Base-by-base conservation (phyloP, 2,113 vertebrate species). In the Coracopsis vasa region DNA sequence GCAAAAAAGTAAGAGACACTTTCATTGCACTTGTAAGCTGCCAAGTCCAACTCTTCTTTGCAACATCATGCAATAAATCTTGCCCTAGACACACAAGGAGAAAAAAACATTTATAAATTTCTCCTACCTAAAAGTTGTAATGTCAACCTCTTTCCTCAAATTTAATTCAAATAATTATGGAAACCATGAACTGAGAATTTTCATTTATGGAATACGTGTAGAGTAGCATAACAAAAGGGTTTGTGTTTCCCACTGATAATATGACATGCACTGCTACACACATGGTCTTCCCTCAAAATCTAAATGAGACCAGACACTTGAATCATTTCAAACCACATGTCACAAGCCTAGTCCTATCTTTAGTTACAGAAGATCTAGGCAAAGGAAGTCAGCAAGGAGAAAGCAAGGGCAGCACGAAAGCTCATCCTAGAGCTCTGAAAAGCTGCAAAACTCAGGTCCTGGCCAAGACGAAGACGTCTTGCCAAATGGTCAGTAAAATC, bases 61-160 rank as follows among this genome's bases (percentile, higher is more conserved):
- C 82, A 95, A 91, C 13, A 94, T 64, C 56, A 90, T 74, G 53
- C 50, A 84, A 88, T 82, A 95, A 95, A 92, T 7, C 28, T 90
- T 81, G 39, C 19, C 69, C 77, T 65, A 25, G 65, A 27, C 24
- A 80, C 28, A 58, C 7, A 72, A 84, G 31, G 39, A n/a, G 56
- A n/a, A 66, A 58, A 88, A 85, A 73, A 10, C 9, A 7, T 70
- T 83, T 61, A 90, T 10, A 88, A 69, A 78, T 56, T 45, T 90
- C 39, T 79, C 77, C 53, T 75, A 50, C 25, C 37, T 95, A 88
- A 88, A 96, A 84, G 37, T 11, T 50, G 20, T 45, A 47, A 67
- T 79, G 12, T 61, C 70, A 91, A 12, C 6, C 10, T 73, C 37
- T 60, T 69, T 13, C 33, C 42, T 66, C 51, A 86, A 93, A 82